Evolutionary conservation across 2,888 invertebrate species (phyloP).

Genomic region (Folsomia candida): DNA sequence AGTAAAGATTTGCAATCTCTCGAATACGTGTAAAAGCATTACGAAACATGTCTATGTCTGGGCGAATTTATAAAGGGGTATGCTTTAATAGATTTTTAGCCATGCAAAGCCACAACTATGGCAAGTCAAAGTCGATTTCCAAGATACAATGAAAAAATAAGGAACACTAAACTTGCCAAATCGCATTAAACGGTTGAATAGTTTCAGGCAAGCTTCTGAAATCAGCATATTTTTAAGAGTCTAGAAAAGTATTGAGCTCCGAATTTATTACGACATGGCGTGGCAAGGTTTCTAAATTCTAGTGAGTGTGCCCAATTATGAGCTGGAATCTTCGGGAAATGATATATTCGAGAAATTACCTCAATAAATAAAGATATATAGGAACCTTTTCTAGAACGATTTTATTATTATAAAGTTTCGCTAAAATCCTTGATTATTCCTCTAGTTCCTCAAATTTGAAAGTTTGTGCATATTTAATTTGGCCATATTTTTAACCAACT

Average conservation of each 20-base stretch:
- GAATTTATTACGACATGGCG: neutral
- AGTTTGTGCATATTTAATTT: too few relatives aligned
- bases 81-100: too few relatives aligned
- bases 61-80: neutral
- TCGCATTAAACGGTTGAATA: neutral
- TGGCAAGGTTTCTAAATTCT: neutral
- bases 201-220: neutral
- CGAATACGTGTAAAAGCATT: too few relatives aligned
- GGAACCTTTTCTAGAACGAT: neutral
- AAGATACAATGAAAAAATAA: neutral
- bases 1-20: too few relatives aligned
- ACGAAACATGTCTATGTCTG: too few relatives aligned
- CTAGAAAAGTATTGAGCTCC: neutral
- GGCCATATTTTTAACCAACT: too few relatives aligned
- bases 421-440: too few relatives aligned
- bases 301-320: neutral
- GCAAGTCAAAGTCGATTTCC: too few relatives aligned
- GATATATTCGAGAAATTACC: conserved; percentile 2
- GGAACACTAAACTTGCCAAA: too few relatives aligned
- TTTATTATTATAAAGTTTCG: neutral
- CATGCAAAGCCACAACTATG: too few relatives aligned
- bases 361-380: neutral
- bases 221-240: neutral
- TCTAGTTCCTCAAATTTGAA: too few relatives aligned
- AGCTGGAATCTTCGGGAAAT: neutral